Percentiles rank a stretch among this genome's conserved stretches.
Conservation (phyloP, 2,113 vertebrate species). For the Megalops atlanticus region DNA sequence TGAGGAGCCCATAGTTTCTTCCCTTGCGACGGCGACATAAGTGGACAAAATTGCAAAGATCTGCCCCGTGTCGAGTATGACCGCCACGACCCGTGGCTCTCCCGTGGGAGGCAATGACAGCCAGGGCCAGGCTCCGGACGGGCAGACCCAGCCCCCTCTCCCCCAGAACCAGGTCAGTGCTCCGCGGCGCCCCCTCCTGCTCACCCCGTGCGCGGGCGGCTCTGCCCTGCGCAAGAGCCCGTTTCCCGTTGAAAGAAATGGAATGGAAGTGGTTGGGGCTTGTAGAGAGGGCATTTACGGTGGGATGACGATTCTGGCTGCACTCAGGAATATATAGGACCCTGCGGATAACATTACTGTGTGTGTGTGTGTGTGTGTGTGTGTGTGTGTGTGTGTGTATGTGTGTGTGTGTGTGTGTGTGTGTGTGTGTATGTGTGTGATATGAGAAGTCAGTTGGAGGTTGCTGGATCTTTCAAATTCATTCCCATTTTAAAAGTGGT, state of each 20-base stretch:
- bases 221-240: no score
- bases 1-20: constrained; percentile 98
- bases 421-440: no score
- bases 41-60: constrained; percentile 99
- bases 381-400: no score
- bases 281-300: no score
- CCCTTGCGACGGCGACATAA: constrained; percentile 94
- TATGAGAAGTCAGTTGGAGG: not conserved
- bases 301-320: no score
- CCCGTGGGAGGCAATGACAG: constrained; percentile 99
- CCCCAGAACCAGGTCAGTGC: constrained; percentile 94
- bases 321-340: not conserved
- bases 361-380: no score
- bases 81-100: constrained; percentile 99
- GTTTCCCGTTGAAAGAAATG: no score
- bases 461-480: not conserved
- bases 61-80: constrained; percentile 99
- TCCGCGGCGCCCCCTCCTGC: not conserved
- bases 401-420: no score
- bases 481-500: not conserved
- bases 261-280: not conserved
- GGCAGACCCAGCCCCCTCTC: constrained; percentile 96
- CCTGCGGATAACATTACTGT: not conserved
- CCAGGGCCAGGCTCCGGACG: constrained; percentile 98
- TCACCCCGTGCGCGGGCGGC: no score